Conservation (phyloP, 2,888 invertebrate genomes). For the Orthonevra nobilis region DNA sequence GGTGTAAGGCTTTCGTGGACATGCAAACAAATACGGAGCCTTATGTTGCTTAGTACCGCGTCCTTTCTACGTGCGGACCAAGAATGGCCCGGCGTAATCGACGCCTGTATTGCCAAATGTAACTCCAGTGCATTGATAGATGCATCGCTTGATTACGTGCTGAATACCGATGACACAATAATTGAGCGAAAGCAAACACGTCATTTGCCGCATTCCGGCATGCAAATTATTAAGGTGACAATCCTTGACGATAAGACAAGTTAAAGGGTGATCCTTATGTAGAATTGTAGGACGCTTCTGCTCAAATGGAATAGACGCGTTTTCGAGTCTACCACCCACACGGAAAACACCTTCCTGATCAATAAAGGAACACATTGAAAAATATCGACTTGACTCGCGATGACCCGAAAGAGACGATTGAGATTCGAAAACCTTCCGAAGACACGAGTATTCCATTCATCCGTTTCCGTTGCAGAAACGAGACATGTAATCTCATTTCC, state of each 20-base stretch:
- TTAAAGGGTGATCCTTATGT: slow-evolving; percentile 46
- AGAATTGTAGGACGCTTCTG: slow-evolving; percentile 63
- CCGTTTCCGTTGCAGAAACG: background rate
- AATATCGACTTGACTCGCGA: slow-evolving; percentile 36
- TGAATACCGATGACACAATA: slow-evolving; percentile 38
- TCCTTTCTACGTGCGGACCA: slow-evolving; percentile 59
- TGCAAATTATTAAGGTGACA: slow-evolving; percentile 55
- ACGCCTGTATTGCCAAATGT: slow-evolving; percentile 69
- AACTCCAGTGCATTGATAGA: slow-evolving; percentile 41
- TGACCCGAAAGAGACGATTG: slow-evolving; percentile 20
- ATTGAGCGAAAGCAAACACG: slow-evolving; percentile 39
- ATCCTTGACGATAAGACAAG: slow-evolving; percentile 37
- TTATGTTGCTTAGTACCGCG: slow-evolving; percentile 71
- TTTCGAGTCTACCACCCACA: slow-evolving; percentile 61
- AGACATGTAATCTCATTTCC: slow-evolving; percentile 28
- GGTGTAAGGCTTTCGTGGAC: slow-evolving; percentile 72
- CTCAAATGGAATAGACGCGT: slow-evolving; percentile 51
- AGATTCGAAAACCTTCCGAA: slow-evolving; percentile 33
- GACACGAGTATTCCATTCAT: slow-evolving; percentile 15
- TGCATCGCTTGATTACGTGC: slow-evolving; percentile 34
- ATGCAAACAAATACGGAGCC: slow-evolving; percentile 72
- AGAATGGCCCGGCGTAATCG: slow-evolving; percentile 71
- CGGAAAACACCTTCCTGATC: slow-evolving; percentile 49
- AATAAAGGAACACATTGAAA: slow-evolving; percentile 52
- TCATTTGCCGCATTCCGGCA: slow-evolving; percentile 53